Conservation (phyloP, 2,797 vertebrate genomes). For the Spheniscus humboldti region DNA sequence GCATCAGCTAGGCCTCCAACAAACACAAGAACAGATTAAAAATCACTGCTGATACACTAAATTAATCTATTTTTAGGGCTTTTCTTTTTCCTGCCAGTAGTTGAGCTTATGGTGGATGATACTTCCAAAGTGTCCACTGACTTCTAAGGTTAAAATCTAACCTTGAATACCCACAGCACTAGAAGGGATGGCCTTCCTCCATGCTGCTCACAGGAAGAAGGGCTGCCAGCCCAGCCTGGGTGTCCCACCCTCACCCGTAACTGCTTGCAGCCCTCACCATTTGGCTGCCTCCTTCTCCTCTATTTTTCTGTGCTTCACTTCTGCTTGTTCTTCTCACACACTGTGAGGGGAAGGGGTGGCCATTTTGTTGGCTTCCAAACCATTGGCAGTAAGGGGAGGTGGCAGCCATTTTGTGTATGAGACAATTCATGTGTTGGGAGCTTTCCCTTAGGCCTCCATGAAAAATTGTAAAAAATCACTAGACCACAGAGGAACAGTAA, state of each 20-base stretch:
- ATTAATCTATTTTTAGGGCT: not conserved
- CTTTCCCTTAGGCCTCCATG: not conserved
- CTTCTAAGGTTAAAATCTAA: not conserved
- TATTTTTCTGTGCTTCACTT: not conserved
- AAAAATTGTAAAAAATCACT: not conserved
- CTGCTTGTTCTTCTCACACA: fast-evolving
- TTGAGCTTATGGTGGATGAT: not conserved
- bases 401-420: not conserved
- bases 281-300: not conserved
- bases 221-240: not conserved
- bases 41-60: not conserved
- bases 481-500: not conserved
- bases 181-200: not conserved
- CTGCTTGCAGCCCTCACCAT: not conserved
- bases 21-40: not conserved
- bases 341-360: fast-evolving
- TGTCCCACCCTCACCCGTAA: fast-evolving
- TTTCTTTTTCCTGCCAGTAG: not conserved
- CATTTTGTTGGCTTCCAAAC: not conserved
- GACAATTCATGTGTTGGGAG: fast-evolving
- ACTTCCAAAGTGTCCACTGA: not conserved
- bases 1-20: not conserved
- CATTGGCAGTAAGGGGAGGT: not conserved
- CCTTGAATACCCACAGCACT: not conserved
- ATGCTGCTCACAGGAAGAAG: not conserved